Evolutionary conservation across 2,888 invertebrate genomes (phyloP).

Genomic region (Saturnia pavonia): DNA sequence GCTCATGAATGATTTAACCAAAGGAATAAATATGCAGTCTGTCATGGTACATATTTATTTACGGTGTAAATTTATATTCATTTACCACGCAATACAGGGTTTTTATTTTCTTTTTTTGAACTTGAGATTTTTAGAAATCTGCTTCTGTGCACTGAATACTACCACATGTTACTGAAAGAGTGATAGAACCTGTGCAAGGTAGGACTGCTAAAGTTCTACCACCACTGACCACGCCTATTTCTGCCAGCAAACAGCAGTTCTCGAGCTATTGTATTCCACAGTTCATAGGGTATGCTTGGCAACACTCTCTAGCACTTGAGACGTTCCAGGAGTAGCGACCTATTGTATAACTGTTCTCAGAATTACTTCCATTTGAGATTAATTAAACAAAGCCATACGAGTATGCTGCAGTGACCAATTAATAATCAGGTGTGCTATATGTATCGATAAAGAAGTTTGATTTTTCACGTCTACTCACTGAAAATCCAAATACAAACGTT

Average conservation of each 20-base stretch:
- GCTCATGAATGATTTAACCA: not conserved
- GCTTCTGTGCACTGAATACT: too few relatives aligned
- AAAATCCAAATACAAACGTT: too few relatives aligned
- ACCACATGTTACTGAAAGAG: too few relatives aligned
- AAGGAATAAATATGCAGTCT: not conserved
- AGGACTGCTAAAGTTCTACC: not conserved
- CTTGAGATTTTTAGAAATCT: not conserved
- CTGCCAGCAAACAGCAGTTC: not conserved
- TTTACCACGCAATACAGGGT: not conserved
- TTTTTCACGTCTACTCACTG: too few relatives aligned
- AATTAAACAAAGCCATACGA: too few relatives aligned
- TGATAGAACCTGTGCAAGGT: too few relatives aligned
- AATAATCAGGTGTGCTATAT: too few relatives aligned
- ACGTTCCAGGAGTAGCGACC: too few relatives aligned
- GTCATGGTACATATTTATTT: not conserved
- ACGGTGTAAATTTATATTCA: not conserved
- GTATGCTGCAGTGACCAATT: too few relatives aligned
- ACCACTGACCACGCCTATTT: not conserved
- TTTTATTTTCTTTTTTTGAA: not conserved
- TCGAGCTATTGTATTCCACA: not conserved
- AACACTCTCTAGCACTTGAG: not conserved
- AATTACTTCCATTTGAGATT: too few relatives aligned
- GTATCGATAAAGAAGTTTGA: too few relatives aligned
- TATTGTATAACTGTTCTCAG: too few relatives aligned
- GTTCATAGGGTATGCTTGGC: not conserved